Conservation (phyloP, 2,113 vertebrate species). For the Lepus timidus region DNA sequence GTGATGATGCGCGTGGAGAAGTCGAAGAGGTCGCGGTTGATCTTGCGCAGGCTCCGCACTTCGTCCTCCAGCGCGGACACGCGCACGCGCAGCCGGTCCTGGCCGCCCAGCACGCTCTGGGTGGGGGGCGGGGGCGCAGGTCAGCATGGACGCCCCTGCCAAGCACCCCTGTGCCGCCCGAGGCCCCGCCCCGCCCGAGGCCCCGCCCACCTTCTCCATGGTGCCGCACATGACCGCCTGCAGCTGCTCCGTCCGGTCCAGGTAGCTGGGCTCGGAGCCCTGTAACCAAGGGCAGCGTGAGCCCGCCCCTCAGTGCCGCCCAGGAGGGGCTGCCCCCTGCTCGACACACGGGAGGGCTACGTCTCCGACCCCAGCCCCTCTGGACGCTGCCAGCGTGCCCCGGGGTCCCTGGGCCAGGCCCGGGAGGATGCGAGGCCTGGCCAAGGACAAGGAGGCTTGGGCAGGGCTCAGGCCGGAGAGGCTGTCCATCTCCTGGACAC, state of each 20-base stretch:
- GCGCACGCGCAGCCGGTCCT: conserved; percentile 94
- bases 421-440: too few species aligned
- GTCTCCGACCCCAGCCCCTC: too few species aligned
- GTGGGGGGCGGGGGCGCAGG: fast-evolving
- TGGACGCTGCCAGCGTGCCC: too few species aligned
- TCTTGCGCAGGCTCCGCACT: conserved; percentile 94
- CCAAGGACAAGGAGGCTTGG: too few species aligned
- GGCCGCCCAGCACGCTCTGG: conserved; percentile 93
- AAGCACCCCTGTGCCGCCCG: fast-evolving
- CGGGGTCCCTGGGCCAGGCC: too few species aligned
- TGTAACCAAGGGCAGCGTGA: conserved; percentile 59
- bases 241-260: conserved; percentile 91
- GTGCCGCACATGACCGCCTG: conserved; percentile 89
- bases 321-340: too few species aligned
- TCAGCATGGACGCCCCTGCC: neutral
- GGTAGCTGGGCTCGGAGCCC: conserved; percentile 92
- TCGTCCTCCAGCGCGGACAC: conserved; percentile 95
- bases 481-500: too few species aligned
- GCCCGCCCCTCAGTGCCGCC: fast-evolving
- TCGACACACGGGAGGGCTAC: too few species aligned
- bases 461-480: too few species aligned
- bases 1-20: conserved; percentile 95
- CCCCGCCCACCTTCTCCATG: conserved; percentile 92
- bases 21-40: conserved; percentile 97
- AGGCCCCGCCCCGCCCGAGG: fast-evolving